phyloP scores from a whole-genome alignment of 2,888 invertebrate species.

The Sesamia inferens region DNA sequence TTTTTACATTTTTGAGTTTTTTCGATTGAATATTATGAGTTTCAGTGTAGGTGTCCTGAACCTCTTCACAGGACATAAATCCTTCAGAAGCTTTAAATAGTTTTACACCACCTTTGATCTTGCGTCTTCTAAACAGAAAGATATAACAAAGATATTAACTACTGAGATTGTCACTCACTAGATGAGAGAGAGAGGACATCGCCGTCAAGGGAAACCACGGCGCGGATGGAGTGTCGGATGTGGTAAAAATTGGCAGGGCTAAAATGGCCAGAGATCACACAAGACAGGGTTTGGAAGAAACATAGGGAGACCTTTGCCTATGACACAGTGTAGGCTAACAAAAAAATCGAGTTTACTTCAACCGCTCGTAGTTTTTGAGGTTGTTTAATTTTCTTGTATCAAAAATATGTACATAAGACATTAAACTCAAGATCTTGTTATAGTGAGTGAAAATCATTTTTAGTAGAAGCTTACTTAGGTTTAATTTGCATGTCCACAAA shows the following conservation, averaged over 20 bases:
- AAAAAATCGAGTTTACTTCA: no score
- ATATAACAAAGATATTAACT: background rate
- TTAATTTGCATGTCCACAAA: slow-evolving; percentile 77
- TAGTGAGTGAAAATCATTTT: background rate
- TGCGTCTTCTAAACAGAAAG: slow-evolving; percentile 71
- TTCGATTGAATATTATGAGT: slow-evolving; percentile 78
- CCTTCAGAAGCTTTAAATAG: slow-evolving; percentile 83
- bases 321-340: no score
- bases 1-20: slow-evolving; percentile 72
- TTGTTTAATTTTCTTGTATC: background rate
- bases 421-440: background rate
- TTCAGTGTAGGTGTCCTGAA: slow-evolving; percentile 77
- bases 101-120: slow-evolving; percentile 86
- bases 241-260: no score
- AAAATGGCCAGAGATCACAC: no score
- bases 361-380: background rate
- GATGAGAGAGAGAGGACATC: no score
- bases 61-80: slow-evolving; percentile 80
- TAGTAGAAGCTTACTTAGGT: slow-evolving; percentile 70
- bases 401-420: background rate
- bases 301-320: no score
- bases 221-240: no score
- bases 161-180: no score
- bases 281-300: no score
- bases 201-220: no score